phyloP scores from a whole-genome alignment of 2,888 invertebrate species.

The Papilio protenor region DNA sequence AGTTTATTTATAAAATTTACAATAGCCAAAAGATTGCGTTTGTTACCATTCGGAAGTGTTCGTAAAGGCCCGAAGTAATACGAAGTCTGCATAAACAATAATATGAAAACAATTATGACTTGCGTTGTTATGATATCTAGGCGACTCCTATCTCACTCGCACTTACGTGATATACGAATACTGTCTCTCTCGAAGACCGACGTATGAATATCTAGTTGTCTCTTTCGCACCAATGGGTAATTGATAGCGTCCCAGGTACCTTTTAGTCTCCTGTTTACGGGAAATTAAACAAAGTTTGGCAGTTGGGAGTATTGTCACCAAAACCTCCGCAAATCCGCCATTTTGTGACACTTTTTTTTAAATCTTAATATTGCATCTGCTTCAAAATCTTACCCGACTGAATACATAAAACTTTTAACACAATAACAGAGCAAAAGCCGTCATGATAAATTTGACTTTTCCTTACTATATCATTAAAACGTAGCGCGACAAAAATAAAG shows the following conservation, averaged over 20 bases:
- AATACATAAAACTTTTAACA: background rate
- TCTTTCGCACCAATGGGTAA: background rate
- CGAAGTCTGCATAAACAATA: constrained; percentile 30
- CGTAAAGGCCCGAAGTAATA: constrained; percentile 6
- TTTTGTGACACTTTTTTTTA: background rate
- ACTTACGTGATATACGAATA: background rate
- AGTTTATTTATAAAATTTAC: constrained; percentile 20
- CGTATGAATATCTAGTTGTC: background rate
- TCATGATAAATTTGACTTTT: background rate
- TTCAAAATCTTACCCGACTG: background rate
- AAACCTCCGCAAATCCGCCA: background rate
- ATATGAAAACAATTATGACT: constrained; percentile 34
- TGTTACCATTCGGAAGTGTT: constrained; percentile 12
- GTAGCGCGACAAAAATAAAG: background rate
- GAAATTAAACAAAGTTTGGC: constrained; percentile 18
- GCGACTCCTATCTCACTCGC: constrained; percentile 3
- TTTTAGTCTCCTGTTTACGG: constrained; percentile 20
- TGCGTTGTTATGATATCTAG: constrained; percentile 6
- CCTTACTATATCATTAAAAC: background rate
- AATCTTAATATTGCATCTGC: background rate
- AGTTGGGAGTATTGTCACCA: background rate
- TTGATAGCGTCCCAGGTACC: background rate
- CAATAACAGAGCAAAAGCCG: background rate
- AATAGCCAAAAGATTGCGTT: background rate
- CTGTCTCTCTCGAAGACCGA: background rate